These are phyloP conservation scores for Ciconia maguari DNA, from an alignment of 2,113 vertebrate species.

Conservation along the genomic window DNA sequence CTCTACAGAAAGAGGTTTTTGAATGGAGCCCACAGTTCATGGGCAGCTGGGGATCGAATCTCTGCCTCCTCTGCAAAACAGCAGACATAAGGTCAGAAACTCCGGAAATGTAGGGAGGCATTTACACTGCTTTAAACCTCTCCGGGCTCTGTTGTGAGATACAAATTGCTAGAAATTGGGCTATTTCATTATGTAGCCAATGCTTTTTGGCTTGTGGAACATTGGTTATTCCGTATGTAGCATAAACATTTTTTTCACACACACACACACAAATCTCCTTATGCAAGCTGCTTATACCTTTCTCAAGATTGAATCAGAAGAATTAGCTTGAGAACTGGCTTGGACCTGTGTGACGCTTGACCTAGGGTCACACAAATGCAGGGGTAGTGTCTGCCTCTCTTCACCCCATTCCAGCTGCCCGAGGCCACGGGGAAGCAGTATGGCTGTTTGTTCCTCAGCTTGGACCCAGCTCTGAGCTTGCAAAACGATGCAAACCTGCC, in stretches of 20 bases:
- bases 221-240: not conserved
- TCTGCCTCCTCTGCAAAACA: not conserved
- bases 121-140: not conserved
- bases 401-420: not conserved
- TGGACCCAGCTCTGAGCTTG: not conserved
- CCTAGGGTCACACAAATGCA: not conserved
- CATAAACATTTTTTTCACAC: not conserved
- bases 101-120: not conserved
- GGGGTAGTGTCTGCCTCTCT: not conserved
- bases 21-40: not conserved
- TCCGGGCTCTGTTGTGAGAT: not conserved
- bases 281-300: not conserved
- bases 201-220: not conserved
- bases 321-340: not conserved
- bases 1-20: not conserved
- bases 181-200: not conserved
- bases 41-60: not conserved
- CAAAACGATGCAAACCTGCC: not conserved
- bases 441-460: not conserved
- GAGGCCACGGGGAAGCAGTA: accelerated
- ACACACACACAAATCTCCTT: too few species aligned
- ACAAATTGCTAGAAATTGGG: not conserved
- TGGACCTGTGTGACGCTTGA: not conserved
- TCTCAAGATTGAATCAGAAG: not conserved
- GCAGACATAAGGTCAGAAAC: not conserved